phyloP scores from a whole-genome alignment of 2,888 invertebrate genomes.

The Trichogramma dendrolimi region DNA sequence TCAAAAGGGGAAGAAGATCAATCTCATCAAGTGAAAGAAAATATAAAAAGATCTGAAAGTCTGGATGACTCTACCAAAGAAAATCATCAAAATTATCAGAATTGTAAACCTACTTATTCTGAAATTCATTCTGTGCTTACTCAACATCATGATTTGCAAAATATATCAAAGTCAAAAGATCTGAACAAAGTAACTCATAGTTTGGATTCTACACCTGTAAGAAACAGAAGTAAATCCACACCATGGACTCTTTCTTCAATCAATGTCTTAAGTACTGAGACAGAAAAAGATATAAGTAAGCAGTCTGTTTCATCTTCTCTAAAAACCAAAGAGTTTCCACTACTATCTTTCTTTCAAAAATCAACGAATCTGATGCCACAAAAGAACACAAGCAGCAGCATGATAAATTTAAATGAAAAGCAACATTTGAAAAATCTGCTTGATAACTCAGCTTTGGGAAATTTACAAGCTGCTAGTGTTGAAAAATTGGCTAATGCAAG shows the following conservation, averaged over 20 bases:
- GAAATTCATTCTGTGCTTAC: no score
- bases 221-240: slow-evolving; percentile 28
- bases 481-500: slow-evolving; percentile 42
- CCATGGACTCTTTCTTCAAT: slow-evolving; percentile 22
- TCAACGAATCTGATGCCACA: slow-evolving; percentile 28
- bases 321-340: slow-evolving; percentile 42
- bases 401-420: slow-evolving; percentile 44
- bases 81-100: slow-evolving; percentile 11
- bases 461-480: slow-evolving; percentile 40
- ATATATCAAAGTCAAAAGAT: slow-evolving; percentile 14
- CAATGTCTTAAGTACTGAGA: slow-evolving; percentile 13
- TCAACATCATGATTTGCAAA: slow-evolving; percentile 20
- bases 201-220: slow-evolving; percentile 37
- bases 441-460: slow-evolving; percentile 37
- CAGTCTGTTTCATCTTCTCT: slow-evolving; percentile 29
- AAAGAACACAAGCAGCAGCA: slow-evolving; percentile 43
- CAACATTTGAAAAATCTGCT: slow-evolving; percentile 36
- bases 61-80: slow-evolving; percentile 9
- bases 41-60: slow-evolving; percentile 17
- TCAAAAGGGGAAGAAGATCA: background rate
- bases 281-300: slow-evolving; percentile 6
- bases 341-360: slow-evolving; percentile 41
- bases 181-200: slow-evolving; percentile 27
- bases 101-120: no score
- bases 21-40: background rate